Percentiles rank a stretch among this genome's conserved stretches.
Conservation (phyloP, 1,140 invertebrate genomes). For the Himalopsyche phryganea region DNA sequence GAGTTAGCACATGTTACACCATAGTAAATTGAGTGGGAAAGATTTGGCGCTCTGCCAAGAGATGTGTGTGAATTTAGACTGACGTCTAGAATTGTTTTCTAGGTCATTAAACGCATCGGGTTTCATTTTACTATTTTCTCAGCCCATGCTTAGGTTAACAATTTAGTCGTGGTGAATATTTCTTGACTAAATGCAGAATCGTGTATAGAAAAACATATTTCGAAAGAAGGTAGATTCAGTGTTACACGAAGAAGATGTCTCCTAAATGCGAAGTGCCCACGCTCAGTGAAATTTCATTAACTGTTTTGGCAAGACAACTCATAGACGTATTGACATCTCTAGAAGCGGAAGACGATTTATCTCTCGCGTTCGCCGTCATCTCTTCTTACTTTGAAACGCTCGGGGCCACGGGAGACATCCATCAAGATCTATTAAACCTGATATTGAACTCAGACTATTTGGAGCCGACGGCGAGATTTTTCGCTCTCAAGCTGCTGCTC, state of each 20-base stretch:
- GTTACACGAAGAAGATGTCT: conserved; percentile 40
- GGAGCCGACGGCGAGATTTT: conserved; percentile 61
- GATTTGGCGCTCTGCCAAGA: conserved; percentile 17
- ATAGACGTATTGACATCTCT: conserved; percentile 47
- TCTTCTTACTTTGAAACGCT: conserved; percentile 55
- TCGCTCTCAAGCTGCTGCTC: conserved; percentile 57
- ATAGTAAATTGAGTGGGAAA: background rate
- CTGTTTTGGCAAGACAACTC: conserved; percentile 49
- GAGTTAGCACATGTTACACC: too few species aligned
- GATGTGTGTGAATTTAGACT: conserved; percentile 12
- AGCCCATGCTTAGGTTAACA: background rate
- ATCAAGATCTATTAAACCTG: conserved; percentile 60
- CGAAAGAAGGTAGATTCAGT: background rate
- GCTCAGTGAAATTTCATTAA: conserved; percentile 46
- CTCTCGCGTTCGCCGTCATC: conserved; percentile 54
- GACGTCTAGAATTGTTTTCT: conserved; percentile 29
- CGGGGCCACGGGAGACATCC: conserved; percentile 58
- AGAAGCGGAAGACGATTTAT: conserved; percentile 53
- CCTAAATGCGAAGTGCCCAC: conserved; percentile 48
- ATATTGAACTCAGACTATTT: conserved; percentile 61
- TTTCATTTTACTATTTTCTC: conserved; percentile 21
- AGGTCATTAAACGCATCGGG: conserved; percentile 31
- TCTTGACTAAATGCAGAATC: conserved; percentile 6
- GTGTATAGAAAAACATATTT: background rate
- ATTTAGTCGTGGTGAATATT: background rate